Conservation (phyloP, 2,888 invertebrate species). For the Machimus rusticus region DNA sequence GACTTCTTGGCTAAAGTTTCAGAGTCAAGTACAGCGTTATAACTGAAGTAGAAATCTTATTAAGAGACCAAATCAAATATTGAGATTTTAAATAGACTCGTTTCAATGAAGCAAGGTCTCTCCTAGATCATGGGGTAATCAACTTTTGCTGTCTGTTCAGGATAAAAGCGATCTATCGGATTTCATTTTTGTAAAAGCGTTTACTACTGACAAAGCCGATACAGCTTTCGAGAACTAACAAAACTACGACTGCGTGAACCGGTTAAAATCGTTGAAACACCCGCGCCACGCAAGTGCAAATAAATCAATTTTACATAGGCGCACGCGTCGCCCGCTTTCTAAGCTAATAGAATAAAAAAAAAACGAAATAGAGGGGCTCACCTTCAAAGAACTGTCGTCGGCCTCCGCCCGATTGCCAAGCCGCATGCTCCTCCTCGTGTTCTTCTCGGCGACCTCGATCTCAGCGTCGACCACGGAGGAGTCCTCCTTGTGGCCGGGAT, state of each 20-base stretch:
- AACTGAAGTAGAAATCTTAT: too few species aligned
- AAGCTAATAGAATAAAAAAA: neutral
- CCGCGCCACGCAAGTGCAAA: neutral
- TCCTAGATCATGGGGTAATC: neutral
- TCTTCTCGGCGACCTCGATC: neutral
- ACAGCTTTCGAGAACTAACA: neutral
- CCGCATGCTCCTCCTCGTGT: slow-evolving; percentile 29
- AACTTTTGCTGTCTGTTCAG: neutral
- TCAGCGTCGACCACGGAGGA: neutral
- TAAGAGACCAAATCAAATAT: too few species aligned
- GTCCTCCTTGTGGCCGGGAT: neutral
- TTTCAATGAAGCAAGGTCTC: too few species aligned
- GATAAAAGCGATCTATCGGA: neutral
- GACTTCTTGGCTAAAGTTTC: too few species aligned
- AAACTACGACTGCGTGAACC: neutral
- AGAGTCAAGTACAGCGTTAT: too few species aligned
- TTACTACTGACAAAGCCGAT: neutral
- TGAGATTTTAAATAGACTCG: too few species aligned
- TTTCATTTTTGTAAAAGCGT: neutral
- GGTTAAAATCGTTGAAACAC: neutral
- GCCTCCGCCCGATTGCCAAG: slow-evolving; percentile 21
- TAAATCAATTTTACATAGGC: neutral
- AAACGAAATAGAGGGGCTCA: neutral
- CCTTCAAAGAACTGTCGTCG: slow-evolving; percentile 34
- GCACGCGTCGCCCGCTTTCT: neutral